Conservation (phyloP, 2,113 vertebrate genomes). For the Halichoeres trimaculatus region DNA sequence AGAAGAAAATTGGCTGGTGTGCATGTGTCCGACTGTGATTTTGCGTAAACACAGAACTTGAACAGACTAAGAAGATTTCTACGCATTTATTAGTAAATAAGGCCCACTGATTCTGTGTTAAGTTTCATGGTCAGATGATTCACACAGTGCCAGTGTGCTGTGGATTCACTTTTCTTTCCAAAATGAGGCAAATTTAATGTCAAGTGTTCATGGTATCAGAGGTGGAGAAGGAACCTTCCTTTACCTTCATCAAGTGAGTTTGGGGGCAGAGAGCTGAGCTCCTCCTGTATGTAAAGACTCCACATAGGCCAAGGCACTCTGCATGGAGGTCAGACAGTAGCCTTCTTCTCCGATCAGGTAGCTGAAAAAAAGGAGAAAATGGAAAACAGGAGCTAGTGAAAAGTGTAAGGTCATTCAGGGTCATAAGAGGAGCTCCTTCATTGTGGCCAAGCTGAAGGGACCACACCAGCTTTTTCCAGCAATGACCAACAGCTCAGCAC, state of each 20-base stretch:
- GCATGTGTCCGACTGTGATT: too few relatives aligned
- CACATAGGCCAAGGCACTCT: slow-evolving; percentile 91
- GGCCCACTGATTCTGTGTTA: too few relatives aligned
- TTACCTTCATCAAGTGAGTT: slow-evolving; percentile 72
- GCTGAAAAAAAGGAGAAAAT: slow-evolving; percentile 71
- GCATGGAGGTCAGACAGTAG: slow-evolving; percentile 95
- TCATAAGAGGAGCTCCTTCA: not conserved
- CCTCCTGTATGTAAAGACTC: slow-evolving; percentile 84
- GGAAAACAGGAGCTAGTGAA: not conserved
- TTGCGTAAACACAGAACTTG: too few relatives aligned
- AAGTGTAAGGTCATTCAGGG: not conserved
- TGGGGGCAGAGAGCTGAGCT: slow-evolving; percentile 32
- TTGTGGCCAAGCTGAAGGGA: not conserved
- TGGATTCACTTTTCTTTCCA: too few relatives aligned
- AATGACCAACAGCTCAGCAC: not conserved
- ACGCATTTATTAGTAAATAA: too few relatives aligned
- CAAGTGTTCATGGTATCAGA: too few relatives aligned
- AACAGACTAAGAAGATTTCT: too few relatives aligned
- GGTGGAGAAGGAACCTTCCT: not conserved
- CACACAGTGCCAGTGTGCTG: too few relatives aligned
- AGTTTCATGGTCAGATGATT: too few relatives aligned
- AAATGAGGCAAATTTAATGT: too few relatives aligned
- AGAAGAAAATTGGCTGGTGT: too few relatives aligned
- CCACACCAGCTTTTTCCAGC: not conserved
- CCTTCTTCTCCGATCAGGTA: slow-evolving; percentile 96